Base-by-base conservation (phyloP, 2,113 vertebrate species). In the Pyxicephalus adspersus region DNA sequence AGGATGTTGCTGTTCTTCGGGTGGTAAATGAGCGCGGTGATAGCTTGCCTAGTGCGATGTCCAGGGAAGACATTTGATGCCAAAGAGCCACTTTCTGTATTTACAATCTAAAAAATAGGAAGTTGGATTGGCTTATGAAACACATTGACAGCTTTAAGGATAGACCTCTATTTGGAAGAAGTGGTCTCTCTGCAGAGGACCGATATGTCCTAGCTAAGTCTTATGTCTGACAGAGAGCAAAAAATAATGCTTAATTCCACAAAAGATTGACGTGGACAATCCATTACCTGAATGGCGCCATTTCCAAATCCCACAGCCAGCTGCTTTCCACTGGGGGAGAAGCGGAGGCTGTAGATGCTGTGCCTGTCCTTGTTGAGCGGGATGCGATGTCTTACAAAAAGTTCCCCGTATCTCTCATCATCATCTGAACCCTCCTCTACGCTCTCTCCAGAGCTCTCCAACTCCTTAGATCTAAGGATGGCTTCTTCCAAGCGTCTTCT, bases 271-370 rank as follows among this genome's bases (percentile, higher is more conserved):
- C 15, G 38, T 45, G 9, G 38, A 45, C 38, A 45, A 45, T 45
- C 50, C 3, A 3, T 61, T 80, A 85, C 86, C 83, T 86, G 84
- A 19, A 86, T 63, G 1, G 83, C 73, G 3, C 86, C 86, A 15
- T 85, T 80, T 11, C 86, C 86, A 25, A 86, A 86, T 3, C 86
- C 86, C 1, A 73, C 84, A 0, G 77, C 77, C 26, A 86, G 63
- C 68, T 72, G 67, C 3, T 50, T 63, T 0, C 77, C 83, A 3
- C n/a, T 68, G 0, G 77, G 34, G 19, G 68, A 77, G 51, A 85
- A 81, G 8, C 75, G 34, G 57, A 86, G 66, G 77, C 86, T 85
- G 77, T 72, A 86, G 68, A 86, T 81, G 2, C 84, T 63, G 29
- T 84, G 83, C 0, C n/a, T 22, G 23, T 86, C 86, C 19, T 74